A percentile compares a stretch with the other conserved stretches of the same genome.
These are phyloP conservation scores for Camelus bactrianus DNA, from an alignment of 2,113 vertebrate genomes.

Conservation along the genomic window DNA sequence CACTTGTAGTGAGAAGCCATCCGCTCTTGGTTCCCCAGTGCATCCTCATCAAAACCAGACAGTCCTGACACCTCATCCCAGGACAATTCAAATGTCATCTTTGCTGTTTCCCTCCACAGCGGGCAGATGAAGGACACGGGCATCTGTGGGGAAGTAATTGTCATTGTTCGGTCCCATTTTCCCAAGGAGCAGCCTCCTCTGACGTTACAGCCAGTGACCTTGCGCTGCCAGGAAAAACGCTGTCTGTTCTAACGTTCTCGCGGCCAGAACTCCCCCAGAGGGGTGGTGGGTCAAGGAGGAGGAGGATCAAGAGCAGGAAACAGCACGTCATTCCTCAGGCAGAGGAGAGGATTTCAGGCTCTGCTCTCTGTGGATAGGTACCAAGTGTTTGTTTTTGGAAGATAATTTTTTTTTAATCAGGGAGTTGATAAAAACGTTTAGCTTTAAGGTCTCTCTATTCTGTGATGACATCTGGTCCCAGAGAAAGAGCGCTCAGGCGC, in stretches of 20 bases:
- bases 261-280: background rate
- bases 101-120: background rate
- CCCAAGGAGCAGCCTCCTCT: slow-evolving; percentile 32
- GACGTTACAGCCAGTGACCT: slow-evolving; percentile 64
- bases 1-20: background rate
- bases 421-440: background rate
- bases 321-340: background rate
- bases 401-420: background rate
- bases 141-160: slow-evolving; percentile 41
- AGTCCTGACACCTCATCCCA: background rate
- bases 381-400: background rate
- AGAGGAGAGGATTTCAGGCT: background rate
- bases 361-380: background rate
- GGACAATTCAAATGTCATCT: background rate
- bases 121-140: slow-evolving; percentile 8
- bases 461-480: background rate
- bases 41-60: background rate
- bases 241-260: background rate
- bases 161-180: background rate
- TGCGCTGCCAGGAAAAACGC: slow-evolving; percentile 37
- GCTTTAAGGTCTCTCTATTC: background rate
- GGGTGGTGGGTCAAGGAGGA: background rate
- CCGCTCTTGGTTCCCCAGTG: too few species aligned
- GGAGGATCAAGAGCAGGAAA: background rate
- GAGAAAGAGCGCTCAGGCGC: background rate